Evolutionary conservation across 2,113 vertebrate genomes (phyloP).

Genomic region (Tachysurus fulvidraco): DNA sequence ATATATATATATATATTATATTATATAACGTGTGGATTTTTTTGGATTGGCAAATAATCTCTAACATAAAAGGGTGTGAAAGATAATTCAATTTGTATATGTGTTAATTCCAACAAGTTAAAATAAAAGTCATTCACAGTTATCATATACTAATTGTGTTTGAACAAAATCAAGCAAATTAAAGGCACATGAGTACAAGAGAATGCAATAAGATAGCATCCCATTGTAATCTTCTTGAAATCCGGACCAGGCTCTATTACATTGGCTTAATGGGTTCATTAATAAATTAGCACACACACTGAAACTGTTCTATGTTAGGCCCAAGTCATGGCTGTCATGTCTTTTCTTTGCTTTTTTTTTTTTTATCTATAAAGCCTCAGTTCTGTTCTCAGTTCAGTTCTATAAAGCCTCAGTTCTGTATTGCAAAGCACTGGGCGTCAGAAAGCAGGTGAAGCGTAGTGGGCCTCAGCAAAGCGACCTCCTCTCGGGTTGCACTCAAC

Average conservation of each 20-base stretch:
- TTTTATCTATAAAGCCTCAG: constrained; percentile 42
- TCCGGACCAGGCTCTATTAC: constrained; percentile 52
- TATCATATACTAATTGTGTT: background rate
- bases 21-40: background rate
- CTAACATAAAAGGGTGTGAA: background rate
- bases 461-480: constrained; percentile 34
- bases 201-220: constrained; percentile 65
- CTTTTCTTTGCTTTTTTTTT: constrained; percentile 1
- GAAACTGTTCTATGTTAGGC: constrained; percentile 49
- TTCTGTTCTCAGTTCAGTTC: constrained; percentile 13
- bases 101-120: background rate
- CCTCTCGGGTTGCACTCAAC: constrained; percentile 45
- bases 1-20: too few relatives aligned
- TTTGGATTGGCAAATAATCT: background rate
- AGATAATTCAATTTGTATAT: background rate
- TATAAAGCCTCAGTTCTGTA: constrained; percentile 44
- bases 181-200: constrained; percentile 60
- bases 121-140: background rate
- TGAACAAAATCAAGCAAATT: constrained; percentile 40
- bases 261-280: constrained; percentile 60
- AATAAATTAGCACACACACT: constrained; percentile 69
- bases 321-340: constrained; percentile 7
- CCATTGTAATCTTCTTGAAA: constrained; percentile 66
- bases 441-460: constrained; percentile 43
- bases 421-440: constrained; percentile 31